Evolutionary conservation across 1,140 invertebrate genomes (phyloP).

Genomic region (Drosophila orena): DNA sequence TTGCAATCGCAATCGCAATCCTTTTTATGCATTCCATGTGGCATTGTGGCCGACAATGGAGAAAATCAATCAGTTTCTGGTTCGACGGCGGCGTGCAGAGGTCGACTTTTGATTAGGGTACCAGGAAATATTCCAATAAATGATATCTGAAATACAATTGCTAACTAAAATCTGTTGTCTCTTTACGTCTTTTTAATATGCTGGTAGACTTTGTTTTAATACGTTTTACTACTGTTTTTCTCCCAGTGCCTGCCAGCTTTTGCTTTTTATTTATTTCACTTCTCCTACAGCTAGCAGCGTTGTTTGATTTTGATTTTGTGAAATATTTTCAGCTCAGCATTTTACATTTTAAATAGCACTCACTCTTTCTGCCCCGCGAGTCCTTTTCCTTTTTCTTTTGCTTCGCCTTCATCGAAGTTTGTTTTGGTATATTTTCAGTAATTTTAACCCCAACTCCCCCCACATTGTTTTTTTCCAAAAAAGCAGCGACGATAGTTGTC

Average conservation of each 20-base stretch:
- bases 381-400: neutral
- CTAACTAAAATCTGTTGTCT: no score
- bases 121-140: neutral
- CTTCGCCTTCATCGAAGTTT: conserved; percentile 13
- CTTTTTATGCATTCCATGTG: conserved; percentile 53
- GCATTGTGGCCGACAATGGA: conserved; percentile 44
- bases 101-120: no score
- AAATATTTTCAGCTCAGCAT: conserved; percentile 78
- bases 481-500: conserved; percentile 54
- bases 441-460: conserved; percentile 1
- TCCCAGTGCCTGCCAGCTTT: neutral
- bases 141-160: no score
- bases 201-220: neutral
- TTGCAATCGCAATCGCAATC: conserved; percentile 37
- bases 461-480: conserved; percentile 23
- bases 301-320: conserved; percentile 83
- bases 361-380: neutral
- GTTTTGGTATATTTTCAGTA: conserved; percentile 40
- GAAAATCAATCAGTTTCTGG: conserved; percentile 42
- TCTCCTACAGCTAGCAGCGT: conserved; percentile 73
- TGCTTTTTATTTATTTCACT: conserved; percentile 45
- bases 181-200: neutral
- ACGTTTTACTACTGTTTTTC: neutral
- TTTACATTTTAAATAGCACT: conserved; percentile 62
- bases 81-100: conserved; percentile 9